Conservation (phyloP, 2,113 vertebrate genomes). For the Phoenicopterus ruber region DNA sequence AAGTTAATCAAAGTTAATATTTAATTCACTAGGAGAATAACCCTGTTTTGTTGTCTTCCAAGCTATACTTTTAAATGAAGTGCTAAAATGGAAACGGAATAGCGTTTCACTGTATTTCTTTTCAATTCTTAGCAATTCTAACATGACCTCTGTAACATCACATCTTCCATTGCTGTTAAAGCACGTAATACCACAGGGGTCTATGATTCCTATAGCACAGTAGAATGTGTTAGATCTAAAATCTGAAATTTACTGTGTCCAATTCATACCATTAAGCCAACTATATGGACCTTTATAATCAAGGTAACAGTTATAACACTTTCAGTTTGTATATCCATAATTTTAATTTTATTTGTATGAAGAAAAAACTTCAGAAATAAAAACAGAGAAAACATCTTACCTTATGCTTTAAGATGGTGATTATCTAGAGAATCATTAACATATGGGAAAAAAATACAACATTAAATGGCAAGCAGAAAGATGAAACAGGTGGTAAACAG, state of each 20-base stretch:
- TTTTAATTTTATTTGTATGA: background rate
- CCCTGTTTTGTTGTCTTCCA: background rate
- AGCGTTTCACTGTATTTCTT: background rate
- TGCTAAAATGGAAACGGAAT: background rate
- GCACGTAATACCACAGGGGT: background rate
- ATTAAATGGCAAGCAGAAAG: background rate
- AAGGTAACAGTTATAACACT: background rate
- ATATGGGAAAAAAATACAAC: background rate
- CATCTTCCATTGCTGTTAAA: background rate
- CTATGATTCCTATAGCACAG: background rate
- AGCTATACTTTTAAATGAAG: background rate
- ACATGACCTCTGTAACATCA: background rate
- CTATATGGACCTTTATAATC: background rate
- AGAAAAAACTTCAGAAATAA: background rate
- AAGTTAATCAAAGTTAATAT: slow-evolving; percentile 39
- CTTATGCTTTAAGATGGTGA: background rate
- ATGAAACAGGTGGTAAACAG: background rate
- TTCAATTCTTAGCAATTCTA: background rate
- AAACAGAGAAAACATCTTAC: background rate
- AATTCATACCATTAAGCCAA: background rate
- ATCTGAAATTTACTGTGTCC: background rate
- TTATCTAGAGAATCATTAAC: background rate
- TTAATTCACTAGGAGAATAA: slow-evolving; percentile 9
- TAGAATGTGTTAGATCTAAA: background rate
- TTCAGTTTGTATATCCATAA: background rate